Evolutionary conservation across 1,140 invertebrate species (phyloP), one percentile per base, ranked within the genome.

Genomic region (Panagrolaimus sp.): DNA sequence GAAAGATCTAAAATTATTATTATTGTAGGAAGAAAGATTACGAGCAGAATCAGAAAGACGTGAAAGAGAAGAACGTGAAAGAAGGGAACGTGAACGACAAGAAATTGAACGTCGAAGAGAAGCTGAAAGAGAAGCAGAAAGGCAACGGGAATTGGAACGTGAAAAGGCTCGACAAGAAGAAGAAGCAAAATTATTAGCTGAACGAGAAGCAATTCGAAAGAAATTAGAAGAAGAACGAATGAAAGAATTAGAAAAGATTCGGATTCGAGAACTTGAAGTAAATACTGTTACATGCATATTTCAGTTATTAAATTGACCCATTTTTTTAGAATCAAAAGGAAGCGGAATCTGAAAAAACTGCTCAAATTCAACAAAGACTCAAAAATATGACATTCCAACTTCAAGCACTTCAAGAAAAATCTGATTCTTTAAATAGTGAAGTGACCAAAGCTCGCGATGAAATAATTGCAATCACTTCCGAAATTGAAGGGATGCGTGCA

Each of bases 181-280:
- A 72, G 82, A 75, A 31, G 77, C 76, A 47, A 9, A 72, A 43
- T n/a, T 86, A 87, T 69, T 85, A 88, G 72, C 88, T 87, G 77
- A 88, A 89, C 79, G 89, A 89, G 72, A 87, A 82, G 84, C 85
- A 69, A 85, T 85, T 5, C 77, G 86, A n/a, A 90, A 90, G 84
- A 93, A 96, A 85, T 89, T 96, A 88, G 94, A 97, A 82, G 87
- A 93, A 70, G 93, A 97, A 79, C 87, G 94, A 51, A 91, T 95
- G 78, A 86, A 93, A 69, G 94, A 97, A 85, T 95, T 93, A 92
- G 95, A 98, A 84, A 91, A 69, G 43, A 75, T 72, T 16, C 66
- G 70, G 1, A 66, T 81, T 62, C 67, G 66, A 7, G 77, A 81
- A 66, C 65, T 79, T 23, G 77, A 79, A 68, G 79, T 75, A 43